A percentile compares a stretch with the other conserved stretches of the same genome.
These are phyloP conservation scores for Mormyrus lacerda DNA, from an alignment of 2,113 vertebrate species.

Conservation along the genomic window DNA sequence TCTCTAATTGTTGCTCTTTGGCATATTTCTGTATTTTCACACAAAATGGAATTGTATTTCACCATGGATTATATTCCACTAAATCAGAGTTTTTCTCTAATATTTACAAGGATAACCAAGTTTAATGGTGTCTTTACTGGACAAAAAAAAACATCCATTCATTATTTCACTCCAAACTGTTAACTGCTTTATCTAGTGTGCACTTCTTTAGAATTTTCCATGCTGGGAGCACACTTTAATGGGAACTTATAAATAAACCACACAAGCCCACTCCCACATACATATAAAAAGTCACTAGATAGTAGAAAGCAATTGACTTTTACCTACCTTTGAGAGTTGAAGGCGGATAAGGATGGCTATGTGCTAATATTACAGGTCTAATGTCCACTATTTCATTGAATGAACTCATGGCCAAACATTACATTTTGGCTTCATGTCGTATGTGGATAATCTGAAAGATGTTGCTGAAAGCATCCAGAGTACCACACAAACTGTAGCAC, in stretches of 20 bases:
- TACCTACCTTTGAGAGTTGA: constrained; percentile 54
- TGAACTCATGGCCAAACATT: constrained; percentile 17
- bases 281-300: constrained; percentile 61
- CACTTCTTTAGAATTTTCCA: constrained; percentile 30
- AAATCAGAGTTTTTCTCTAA: constrained; percentile 8
- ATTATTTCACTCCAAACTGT: constrained; percentile 32
- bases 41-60: not conserved
- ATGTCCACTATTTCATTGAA: constrained; percentile 39
- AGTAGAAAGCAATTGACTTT: constrained; percentile 64
- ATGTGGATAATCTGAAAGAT: constrained; percentile 12
- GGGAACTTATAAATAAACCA: constrained; percentile 32
- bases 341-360: constrained; percentile 64
- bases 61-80: constrained; percentile 5
- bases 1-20: not conserved
- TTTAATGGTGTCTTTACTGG: constrained; percentile 36
- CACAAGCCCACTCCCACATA: constrained; percentile 55
- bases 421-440: constrained; percentile 22
- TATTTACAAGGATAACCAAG: constrained; percentile 28
- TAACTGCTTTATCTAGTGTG: constrained; percentile 25
- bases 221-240: constrained; percentile 28
- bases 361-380: constrained; percentile 60
- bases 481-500: not conserved
- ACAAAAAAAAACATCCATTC: constrained; percentile 16
- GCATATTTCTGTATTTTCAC: constrained; percentile 11
- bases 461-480: not conserved